A percentile compares a stretch with the other conserved stretches of the same genome.
Evolutionary conservation across 2,797 vertebrate species (phyloP).

Genomic region (Micropoecilia bifurca): DNA sequence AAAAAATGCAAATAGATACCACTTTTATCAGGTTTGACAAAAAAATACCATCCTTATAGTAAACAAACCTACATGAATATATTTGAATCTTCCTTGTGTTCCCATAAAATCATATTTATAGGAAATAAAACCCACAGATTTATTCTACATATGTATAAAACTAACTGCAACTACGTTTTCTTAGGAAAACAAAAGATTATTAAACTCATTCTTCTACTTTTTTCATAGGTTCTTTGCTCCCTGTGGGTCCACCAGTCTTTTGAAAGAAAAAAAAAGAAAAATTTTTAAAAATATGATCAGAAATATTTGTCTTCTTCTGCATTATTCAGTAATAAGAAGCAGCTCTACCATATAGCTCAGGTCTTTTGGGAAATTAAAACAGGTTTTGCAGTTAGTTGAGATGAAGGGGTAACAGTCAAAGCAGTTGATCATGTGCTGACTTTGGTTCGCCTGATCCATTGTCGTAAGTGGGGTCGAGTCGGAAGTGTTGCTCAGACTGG

Average conservation of each 20-base stretch:
- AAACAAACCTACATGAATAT: not conserved
- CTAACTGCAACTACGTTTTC: not conserved
- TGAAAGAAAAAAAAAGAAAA: not conserved
- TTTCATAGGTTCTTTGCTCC: not conserved
- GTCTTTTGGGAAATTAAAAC: slow-evolving; percentile 42
- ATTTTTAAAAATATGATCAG: slow-evolving; percentile 12
- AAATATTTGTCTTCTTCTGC: not conserved
- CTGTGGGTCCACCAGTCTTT: not conserved
- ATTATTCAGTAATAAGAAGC: slow-evolving; percentile 26
- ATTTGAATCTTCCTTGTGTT: not conserved
- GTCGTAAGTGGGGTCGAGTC: slow-evolving; percentile 54
- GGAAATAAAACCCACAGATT: not conserved
- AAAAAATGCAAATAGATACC: not conserved
- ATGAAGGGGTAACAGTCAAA: slow-evolving; percentile 11
- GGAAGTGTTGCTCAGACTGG: slow-evolving; percentile 54
- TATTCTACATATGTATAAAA: not conserved
- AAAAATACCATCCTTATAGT: not conserved
- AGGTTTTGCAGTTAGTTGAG: slow-evolving; percentile 10
- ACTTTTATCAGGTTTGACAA: not conserved
- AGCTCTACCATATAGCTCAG: slow-evolving; percentile 13
- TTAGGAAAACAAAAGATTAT: not conserved
- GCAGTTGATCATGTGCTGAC: slow-evolving; percentile 37
- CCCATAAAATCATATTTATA: not conserved
- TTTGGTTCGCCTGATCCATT: slow-evolving; percentile 46
- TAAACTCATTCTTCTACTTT: not conserved